Percentiles rank a stretch among this genome's conserved stretches.
Conservation (phyloP, 1,140 invertebrate species). For the Palaemon carinicauda region DNA sequence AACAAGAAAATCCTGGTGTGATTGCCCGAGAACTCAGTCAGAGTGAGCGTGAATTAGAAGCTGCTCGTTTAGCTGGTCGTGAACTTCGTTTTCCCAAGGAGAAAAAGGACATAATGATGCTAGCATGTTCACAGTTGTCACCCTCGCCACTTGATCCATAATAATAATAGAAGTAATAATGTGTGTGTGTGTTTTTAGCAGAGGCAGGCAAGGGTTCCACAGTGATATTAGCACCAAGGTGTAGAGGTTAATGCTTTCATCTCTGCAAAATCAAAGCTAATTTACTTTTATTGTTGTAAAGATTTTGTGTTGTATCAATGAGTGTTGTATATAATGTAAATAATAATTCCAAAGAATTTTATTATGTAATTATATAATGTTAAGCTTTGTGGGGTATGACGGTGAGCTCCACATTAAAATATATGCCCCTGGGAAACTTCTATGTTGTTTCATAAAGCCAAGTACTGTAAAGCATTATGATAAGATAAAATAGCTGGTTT, state of each 20-base stretch:
- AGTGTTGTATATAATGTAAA: conserved; percentile 56
- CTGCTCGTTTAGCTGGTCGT: conserved; percentile 86
- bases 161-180: neutral
- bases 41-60: conserved; percentile 87
- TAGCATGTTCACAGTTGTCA: conserved; percentile 80
- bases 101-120: conserved; percentile 91
- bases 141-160: conserved; percentile 59
- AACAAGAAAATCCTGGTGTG: conserved; percentile 77
- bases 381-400: conserved; percentile 45
- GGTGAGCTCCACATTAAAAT: conserved; percentile 37
- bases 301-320: conserved; percentile 43
- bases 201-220: neutral
- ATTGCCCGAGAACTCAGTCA: conserved; percentile 81
- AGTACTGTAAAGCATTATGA: neutral
- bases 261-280: conserved; percentile 47
- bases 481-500: no score
- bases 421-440: neutral
- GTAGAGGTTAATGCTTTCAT: conserved; percentile 44
- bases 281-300: conserved; percentile 36
- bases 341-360: conserved; percentile 59
- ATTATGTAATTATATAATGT: conserved; percentile 56
- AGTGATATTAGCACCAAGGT: conserved; percentile 40
- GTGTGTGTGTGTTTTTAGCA: neutral
- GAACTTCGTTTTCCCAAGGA: conserved; percentile 94
- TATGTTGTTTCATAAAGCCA: neutral